These are phyloP conservation scores for Drosophila suzukii DNA, from an alignment of 1,140 invertebrate genomes.

Conservation along the genomic window DNA sequence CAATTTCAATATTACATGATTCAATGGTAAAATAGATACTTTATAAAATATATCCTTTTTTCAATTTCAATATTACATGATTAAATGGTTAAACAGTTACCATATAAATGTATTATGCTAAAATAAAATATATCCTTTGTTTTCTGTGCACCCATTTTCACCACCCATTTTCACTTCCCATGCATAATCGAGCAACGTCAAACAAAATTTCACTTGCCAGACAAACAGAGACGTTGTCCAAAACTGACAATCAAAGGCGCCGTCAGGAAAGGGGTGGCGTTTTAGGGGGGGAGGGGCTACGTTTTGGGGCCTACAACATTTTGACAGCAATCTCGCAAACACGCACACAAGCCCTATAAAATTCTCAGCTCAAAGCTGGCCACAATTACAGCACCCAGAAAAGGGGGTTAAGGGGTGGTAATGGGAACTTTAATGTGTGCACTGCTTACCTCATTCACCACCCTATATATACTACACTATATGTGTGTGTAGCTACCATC, in stretches of 20 bases:
- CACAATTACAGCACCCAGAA: slow-evolving; percentile 29
- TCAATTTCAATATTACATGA: too few relatives aligned
- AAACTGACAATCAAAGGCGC: slow-evolving; percentile 44
- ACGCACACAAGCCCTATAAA: slow-evolving; percentile 2
- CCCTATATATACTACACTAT: background rate
- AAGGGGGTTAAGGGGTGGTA: background rate
- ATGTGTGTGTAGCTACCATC: background rate
- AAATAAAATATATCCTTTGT: too few relatives aligned
- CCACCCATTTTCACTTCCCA: slow-evolving; percentile 10
- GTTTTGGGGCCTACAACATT: slow-evolving; percentile 31
- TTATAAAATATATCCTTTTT: too few relatives aligned
- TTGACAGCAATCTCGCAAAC: slow-evolving; percentile 50
- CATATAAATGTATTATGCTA: too few relatives aligned
- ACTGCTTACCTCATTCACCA: slow-evolving; percentile 25
- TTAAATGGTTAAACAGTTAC: too few relatives aligned
- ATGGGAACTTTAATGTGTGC: slow-evolving; percentile 15
- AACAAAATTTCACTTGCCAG: slow-evolving; percentile 52
- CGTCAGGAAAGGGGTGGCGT: background rate
- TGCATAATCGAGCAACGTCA: slow-evolving; percentile 60
- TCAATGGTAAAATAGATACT: too few relatives aligned
- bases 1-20: too few relatives aligned
- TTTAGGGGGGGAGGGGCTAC: background rate
- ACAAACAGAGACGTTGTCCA: slow-evolving; percentile 61
- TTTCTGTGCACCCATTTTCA: too few relatives aligned
- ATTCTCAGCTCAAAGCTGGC: slow-evolving; percentile 30